phyloP scores from a whole-genome alignment of 2,888 invertebrate genomes.

The Amblyjoppa proteus region DNA sequence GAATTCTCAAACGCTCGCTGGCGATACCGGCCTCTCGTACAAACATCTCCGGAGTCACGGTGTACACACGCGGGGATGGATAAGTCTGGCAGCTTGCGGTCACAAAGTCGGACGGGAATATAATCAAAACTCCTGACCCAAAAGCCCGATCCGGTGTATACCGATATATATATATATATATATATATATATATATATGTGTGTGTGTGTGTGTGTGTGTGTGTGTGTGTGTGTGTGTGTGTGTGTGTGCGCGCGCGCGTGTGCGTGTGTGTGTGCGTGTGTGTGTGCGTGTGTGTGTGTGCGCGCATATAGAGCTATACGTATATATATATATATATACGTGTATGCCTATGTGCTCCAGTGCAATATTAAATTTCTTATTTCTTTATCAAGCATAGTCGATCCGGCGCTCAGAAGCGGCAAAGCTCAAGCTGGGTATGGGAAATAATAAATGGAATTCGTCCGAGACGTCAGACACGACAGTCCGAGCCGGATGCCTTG shows the following conservation, averaged over 20 bases:
- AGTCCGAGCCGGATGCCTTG: background rate
- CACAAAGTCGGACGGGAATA: slow-evolving; percentile 54
- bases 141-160: slow-evolving; percentile 13
- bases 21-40: background rate
- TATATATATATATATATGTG: background rate
- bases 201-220: background rate
- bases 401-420: background rate
- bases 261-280: too few species aligned
- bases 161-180: too few species aligned
- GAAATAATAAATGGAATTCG: slow-evolving; percentile 59
- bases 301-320: background rate
- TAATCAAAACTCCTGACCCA: slow-evolving; percentile 34
- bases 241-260: too few species aligned
- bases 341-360: background rate
- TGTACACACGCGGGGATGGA: background rate
- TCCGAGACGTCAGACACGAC: background rate
- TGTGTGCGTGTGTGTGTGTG: too few species aligned
- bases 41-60: background rate
- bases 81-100: slow-evolving; percentile 9
- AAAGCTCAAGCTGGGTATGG: background rate
- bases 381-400: background rate
- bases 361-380: slow-evolving; percentile 16
- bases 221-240: too few species aligned
- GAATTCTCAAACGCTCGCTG: background rate
- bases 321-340: background rate